Conservation (phyloP, 2,797 vertebrate species). For the Geotrypetes seraphini region DNA sequence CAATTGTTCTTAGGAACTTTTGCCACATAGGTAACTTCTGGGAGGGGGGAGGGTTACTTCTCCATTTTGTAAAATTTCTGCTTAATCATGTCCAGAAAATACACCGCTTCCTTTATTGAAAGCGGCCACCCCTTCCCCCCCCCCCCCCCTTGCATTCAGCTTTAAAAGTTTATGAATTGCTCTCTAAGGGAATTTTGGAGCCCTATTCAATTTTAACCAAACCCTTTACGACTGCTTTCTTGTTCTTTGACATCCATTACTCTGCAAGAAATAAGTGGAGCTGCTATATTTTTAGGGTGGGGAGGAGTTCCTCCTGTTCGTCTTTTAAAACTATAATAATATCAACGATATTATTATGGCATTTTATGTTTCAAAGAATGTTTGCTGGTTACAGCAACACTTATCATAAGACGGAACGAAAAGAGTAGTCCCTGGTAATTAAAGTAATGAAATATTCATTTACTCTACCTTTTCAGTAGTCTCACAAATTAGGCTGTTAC, state of each 20-base stretch:
- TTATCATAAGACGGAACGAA: slow-evolving; percentile 87
- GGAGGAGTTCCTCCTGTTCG: slow-evolving; percentile 19
- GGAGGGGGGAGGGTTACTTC: no score
- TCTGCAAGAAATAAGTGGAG: slow-evolving; percentile 53
- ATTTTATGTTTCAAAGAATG: slow-evolving; percentile 77
- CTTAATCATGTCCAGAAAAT: slow-evolving; percentile 18
- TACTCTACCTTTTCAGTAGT: slow-evolving; percentile 95
- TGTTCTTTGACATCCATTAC: slow-evolving; percentile 43
- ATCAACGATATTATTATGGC: slow-evolving; percentile 86
- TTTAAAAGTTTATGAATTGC: neutral
- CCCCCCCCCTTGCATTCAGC: no score
- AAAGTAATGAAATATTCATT: slow-evolving; percentile 99
- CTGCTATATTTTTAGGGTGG: slow-evolving; percentile 53
- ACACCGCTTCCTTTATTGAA: slow-evolving; percentile 10
- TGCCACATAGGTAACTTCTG: slow-evolving; percentile 25
- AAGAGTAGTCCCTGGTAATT: slow-evolving; percentile 97
- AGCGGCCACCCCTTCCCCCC: no score
- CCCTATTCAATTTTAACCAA: slow-evolving; percentile 45
- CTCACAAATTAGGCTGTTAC: slow-evolving; percentile 92
- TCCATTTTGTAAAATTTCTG: no score
- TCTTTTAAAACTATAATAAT: slow-evolving; percentile 79
- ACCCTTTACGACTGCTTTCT: slow-evolving; percentile 47
- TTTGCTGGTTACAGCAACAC: slow-evolving; percentile 83
- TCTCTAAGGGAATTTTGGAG: slow-evolving; percentile 1
- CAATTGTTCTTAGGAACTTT: slow-evolving; percentile 21